Evolutionary conservation across 2,888 invertebrate genomes (phyloP).

Genomic region (Scrobipalpa atriplicella): DNA sequence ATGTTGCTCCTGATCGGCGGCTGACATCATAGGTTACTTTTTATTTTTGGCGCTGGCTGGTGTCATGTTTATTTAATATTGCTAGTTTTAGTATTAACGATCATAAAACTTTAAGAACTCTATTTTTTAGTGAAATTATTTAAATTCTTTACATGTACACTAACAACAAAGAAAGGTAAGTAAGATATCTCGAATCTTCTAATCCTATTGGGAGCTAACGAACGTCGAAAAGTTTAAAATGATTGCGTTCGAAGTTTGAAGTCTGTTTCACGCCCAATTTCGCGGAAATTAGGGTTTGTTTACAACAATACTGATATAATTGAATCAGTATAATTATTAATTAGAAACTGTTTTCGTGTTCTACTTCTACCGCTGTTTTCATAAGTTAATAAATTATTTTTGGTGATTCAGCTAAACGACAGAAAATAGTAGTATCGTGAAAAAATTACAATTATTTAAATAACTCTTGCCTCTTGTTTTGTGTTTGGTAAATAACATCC

Average conservation of each 20-base stretch:
- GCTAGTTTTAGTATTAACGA: neutral
- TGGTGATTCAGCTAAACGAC: too few species aligned
- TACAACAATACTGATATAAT: neutral
- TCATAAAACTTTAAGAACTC: neutral
- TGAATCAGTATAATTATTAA: neutral
- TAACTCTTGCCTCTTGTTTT: too few species aligned
- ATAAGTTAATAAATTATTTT: too few species aligned
- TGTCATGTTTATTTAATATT: neutral
- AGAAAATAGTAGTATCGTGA: too few species aligned
- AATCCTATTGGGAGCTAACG: neutral
- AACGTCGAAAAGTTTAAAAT: neutral
- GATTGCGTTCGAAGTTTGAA: neutral
- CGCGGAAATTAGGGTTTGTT: conserved; percentile 7
- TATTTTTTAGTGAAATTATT: too few species aligned
- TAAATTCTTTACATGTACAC: too few species aligned
- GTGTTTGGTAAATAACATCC: too few species aligned
- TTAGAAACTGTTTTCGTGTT: neutral
- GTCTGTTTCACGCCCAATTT: conserved; percentile 6
- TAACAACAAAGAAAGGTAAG: neutral
- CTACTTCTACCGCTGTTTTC: neutral
- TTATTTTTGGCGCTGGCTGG: neutral
- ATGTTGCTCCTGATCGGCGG: neutral
- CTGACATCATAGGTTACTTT: conserved; percentile 11
- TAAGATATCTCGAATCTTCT: neutral
- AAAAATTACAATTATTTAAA: too few species aligned